Percentiles rank a stretch among this genome's conserved stretches.
These are phyloP conservation scores for Phyto melanocephala DNA, from an alignment of 2,888 invertebrate genomes.

Conservation along the genomic window DNA sequence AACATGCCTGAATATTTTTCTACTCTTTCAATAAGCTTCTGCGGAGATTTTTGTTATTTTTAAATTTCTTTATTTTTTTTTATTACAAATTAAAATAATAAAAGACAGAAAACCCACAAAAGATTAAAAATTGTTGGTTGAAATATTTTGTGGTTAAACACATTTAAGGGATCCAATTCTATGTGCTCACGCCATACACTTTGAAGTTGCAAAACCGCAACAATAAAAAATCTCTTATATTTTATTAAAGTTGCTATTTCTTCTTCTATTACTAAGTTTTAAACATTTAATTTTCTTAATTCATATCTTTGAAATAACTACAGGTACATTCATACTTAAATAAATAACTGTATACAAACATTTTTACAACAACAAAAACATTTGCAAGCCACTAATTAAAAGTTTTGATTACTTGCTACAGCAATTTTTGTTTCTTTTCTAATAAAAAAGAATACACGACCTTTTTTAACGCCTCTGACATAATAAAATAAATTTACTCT, in stretches of 20 bases:
- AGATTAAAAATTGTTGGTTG: neutral
- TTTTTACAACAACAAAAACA: too few relatives aligned
- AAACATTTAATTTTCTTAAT: too few relatives aligned
- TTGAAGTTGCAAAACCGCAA: neutral
- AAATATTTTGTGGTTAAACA: neutral
- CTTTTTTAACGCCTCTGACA: neutral
- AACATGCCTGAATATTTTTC: too few relatives aligned
- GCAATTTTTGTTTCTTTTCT: neutral
- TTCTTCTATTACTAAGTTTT: too few relatives aligned
- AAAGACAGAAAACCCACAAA: too few relatives aligned
- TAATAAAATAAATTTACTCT: neutral
- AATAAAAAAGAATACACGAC: neutral
- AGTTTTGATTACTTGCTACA: neutral
- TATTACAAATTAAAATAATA: too few relatives aligned
- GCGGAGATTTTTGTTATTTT: too few relatives aligned
- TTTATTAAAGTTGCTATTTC: neutral
- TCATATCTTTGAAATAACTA: too few relatives aligned
- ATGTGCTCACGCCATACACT: neutral
- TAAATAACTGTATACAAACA: too few relatives aligned
- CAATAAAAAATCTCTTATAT: neutral
- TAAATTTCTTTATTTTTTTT: too few relatives aligned
- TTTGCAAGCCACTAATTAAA: neutral
- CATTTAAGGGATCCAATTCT: neutral
- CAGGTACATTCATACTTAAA: too few relatives aligned
- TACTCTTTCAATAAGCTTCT: too few relatives aligned